Percentiles rank a stretch among this genome's conserved stretches.
phyloP scores from a whole-genome alignment of 2,797 vertebrate species.

The Ciconia nigra region DNA sequence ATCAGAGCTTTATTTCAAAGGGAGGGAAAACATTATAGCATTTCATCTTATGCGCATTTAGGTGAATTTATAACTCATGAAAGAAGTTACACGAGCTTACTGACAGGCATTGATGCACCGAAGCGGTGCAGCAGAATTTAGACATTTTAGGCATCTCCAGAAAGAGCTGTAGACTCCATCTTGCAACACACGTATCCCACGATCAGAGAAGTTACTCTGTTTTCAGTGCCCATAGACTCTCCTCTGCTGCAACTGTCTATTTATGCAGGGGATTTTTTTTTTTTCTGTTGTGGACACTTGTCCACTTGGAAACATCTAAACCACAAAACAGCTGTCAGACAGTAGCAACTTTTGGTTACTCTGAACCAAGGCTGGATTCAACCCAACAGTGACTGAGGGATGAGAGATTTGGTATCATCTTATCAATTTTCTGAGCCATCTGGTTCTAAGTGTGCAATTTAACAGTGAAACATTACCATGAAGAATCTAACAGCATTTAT shows the following conservation, averaged over 20 bases:
- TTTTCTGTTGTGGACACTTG: neutral
- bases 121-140: neutral
- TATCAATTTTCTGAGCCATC: neutral
- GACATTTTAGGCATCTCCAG: neutral
- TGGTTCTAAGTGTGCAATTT: neutral
- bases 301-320: neutral
- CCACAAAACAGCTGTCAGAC: neutral
- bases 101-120: neutral
- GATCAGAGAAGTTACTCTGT: neutral
- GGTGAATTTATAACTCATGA: neutral
- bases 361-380: neutral
- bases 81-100: neutral
- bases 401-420: neutral
- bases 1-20: slow-evolving; percentile 58
- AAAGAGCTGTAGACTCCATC: neutral
- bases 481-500: neutral
- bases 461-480: neutral
- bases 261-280: neutral
- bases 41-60: neutral
- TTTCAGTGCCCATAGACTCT: neutral
- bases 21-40: slow-evolving; percentile 2
- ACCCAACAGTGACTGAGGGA: neutral
- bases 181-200: neutral
- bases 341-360: neutral
- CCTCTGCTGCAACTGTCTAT: neutral